Base-by-base conservation (phyloP, 2,797 vertebrate genomes). In the Scyliorhinus canicula region DNA sequence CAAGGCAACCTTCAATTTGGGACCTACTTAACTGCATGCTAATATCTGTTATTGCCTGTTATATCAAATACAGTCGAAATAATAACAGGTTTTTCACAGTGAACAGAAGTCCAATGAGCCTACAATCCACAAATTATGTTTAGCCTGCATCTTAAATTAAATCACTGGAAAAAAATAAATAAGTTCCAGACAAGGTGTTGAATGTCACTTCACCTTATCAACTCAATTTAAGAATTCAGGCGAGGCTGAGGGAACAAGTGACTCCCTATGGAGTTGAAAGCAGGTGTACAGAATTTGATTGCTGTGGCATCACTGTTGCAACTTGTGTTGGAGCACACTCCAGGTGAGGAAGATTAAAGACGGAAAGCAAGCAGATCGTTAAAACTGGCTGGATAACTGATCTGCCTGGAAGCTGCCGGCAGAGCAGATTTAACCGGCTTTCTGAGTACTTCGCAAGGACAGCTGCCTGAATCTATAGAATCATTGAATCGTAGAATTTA, bases 21-120 rank as follows among this genome's bases (percentile, higher is more conserved):
- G 67, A 69, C 16, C 67, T 94, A 6, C 47, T 94, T 94, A 94
- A 94, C 93, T 74, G 44, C 93, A n/a, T 91, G 93, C 67, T 94
- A 94, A 94, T 94, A 94, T 74, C 67, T 55, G 93, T 94, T 94
- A 94, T 94, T 94, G 93, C 50, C 44, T 55, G 67, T 74, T 60
- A 94, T 55, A 71, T 94, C 67, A 94, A 94, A 94, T 94, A 94
- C 47, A 94, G 93, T 67, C 35, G 93, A 94, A 94, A 94, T 94
- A 94, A 94, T 94, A 74, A 94, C 44, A 69, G 93, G 93, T 69
- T 94, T 74, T 67, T 94, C 47, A 50, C 93, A 52, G 93, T 71
- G 65, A 28, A 69, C 44, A n/a, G 93, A 52, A 94, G 47, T 52
- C 67, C 93, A 69, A 74, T 74, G 67, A 74, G 65, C 60, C 60